Evolutionary conservation across 2,888 invertebrate species (phyloP).

Genomic region (Tetropium fuscum): DNA sequence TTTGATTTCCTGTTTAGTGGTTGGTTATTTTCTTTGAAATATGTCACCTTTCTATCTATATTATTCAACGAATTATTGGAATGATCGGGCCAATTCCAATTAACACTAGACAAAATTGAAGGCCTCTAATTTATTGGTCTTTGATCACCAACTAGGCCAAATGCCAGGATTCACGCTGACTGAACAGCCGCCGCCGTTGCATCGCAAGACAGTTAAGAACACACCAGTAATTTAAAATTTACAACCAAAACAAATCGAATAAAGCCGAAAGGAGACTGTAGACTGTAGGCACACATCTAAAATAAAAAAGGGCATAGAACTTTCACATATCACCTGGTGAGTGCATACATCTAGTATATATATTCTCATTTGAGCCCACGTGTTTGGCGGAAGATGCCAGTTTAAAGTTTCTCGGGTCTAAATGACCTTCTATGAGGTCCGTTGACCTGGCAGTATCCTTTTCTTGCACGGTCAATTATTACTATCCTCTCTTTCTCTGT

Average conservation of each 20-base stretch:
- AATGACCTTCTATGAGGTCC: constrained; percentile 39
- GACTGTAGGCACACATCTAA: constrained; percentile 17
- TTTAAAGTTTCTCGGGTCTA: constrained; percentile 35
- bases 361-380: constrained; percentile 33
- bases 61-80: too few relatives aligned
- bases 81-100: too few relatives aligned
- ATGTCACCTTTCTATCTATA: too few relatives aligned
- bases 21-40: too few relatives aligned
- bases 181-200: too few relatives aligned
- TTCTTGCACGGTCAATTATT: constrained; percentile 31
- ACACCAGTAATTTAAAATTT: too few relatives aligned
- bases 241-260: constrained; percentile 7
- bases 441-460: constrained; percentile 33
- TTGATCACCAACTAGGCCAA: too few relatives aligned
- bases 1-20: too few relatives aligned
- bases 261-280: constrained; percentile 9
- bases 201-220: too few relatives aligned
- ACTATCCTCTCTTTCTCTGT: constrained; percentile 14
- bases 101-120: too few relatives aligned
- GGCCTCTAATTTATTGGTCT: too few relatives aligned
- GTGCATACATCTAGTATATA: constrained; percentile 9
- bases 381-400: constrained; percentile 33
- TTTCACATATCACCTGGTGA: constrained; percentile 6
- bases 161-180: too few relatives aligned
- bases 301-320: constrained; percentile 13